Evolutionary conservation across 2,113 vertebrate genomes (phyloP).

Genomic region (Lonchura striata): DNA sequence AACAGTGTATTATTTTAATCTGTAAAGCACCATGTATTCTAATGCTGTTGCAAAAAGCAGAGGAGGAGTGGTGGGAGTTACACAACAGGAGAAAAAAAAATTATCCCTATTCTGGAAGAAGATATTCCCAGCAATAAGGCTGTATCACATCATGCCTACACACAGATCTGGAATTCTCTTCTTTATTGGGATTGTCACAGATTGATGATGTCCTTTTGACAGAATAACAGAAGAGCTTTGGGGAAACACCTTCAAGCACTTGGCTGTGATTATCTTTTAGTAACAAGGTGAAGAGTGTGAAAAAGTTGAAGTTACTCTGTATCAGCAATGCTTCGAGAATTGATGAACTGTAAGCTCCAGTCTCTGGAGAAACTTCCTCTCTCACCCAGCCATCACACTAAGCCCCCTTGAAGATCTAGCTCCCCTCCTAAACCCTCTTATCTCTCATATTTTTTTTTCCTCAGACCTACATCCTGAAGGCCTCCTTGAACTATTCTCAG

Average conservation of each 20-base stretch:
- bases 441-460: neutral
- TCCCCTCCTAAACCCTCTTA: neutral
- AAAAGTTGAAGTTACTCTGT: neutral
- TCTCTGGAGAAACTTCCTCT: neutral
- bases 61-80: slow-evolving; percentile 33
- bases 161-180: neutral
- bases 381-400: neutral
- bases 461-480: neutral
- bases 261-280: neutral
- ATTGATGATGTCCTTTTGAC: neutral
- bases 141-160: neutral
- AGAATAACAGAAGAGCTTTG: neutral
- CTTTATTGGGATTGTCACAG: neutral
- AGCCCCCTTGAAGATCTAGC: neutral
- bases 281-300: neutral
- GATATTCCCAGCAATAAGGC: neutral
- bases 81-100: neutral
- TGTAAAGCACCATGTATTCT: neutral
- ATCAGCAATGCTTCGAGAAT: rapidly evolving
- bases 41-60: neutral
- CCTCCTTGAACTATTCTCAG: neutral
- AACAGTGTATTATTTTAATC: neutral
- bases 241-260: neutral
- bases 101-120: neutral
- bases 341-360: neutral